Base-by-base conservation (phyloP, 2,797 vertebrate species). In the Octomys mimax region DNA sequence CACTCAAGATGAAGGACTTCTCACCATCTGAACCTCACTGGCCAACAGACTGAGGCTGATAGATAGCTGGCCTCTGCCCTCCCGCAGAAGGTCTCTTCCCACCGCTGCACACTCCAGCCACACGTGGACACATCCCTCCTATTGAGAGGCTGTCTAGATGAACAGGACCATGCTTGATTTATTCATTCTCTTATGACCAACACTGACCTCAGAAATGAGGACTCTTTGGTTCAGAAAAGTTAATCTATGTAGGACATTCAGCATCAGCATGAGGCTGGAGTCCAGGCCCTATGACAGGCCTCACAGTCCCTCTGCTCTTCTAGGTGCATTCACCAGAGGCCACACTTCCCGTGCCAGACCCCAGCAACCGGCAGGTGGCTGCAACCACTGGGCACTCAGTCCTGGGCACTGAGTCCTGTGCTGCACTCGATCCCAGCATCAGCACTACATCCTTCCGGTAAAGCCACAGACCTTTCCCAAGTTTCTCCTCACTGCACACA, bases 1-100 rank as follows among this genome's bases (percentile, higher is more conserved):
- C 36, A 85, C 89, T 85, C n/a, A 90, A 61, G 22, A 82, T 66
- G 92, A 24, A 95, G 83, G 82, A 46, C 36, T 4, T 82, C 31
- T 64, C 46, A 42, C 10, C 68, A 78, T 28, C n/a, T 75, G 57
- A 75, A 28, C 22, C 8, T 22, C 14, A 12, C 33, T 6, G 39
- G 26, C 12, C 21, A 66, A 31, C 31, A 18, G n/a, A 26, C 28
- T 52, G 39, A 21, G 36, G 42, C n/a, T 77, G 16, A 2, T n/a
- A 81, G 16, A 2, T n/a, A 81, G 16, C 46, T 73, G 57, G 57
- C 33, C n/a, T 26, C 12, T 57, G 10, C 52, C 28, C 59, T 79
- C 84, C 75, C 26, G 61, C 24, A 75, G 70, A 24, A 87, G 59
- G 7, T 18, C 62, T n/a, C 85, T 83, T 88, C 36, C 39, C 61